A percentile compares a stretch with the other conserved stretches of the same genome.
phyloP scores from a whole-genome alignment of 2,113 vertebrate species.

The Percopsis transmontana region DNA sequence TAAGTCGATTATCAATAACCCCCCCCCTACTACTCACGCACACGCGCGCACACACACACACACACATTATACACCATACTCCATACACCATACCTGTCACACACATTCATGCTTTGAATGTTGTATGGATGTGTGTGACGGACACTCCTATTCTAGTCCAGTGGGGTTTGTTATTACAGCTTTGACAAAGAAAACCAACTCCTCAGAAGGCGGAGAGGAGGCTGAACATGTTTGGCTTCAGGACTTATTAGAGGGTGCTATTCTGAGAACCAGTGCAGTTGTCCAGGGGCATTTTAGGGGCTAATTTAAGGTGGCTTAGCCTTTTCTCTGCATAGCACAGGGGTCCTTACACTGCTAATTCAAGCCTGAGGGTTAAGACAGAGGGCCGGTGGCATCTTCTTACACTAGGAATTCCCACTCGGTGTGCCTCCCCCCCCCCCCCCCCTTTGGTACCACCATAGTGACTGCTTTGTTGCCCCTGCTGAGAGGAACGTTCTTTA shows the following conservation, averaged over 20 bases:
- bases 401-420: conserved; percentile 35
- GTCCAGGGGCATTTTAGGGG: conserved; percentile 49
- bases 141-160: not conserved
- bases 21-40: not conserved
- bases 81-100: too few species aligned
- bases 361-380: conserved; percentile 36
- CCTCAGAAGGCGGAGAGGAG: too few species aligned
- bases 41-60: not conserved
- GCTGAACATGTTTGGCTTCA: too few species aligned
- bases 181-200: too few species aligned
- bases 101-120: too few species aligned
- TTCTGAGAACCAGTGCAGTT: conserved; percentile 44
- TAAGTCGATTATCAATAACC: conserved; percentile 54
- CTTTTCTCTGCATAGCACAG: conserved; percentile 24
- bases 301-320: conserved; percentile 59
- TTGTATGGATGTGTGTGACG: too few species aligned
- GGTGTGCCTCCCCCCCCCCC: not conserved
- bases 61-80: not conserved
- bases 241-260: not conserved
- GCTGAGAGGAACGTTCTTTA: conserved; percentile 22
- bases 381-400: conserved; percentile 2
- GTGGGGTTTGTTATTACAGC: not conserved
- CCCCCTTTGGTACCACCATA: not conserved
- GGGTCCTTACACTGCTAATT: conserved; percentile 9
- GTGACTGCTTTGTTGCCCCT: not conserved